These are phyloP conservation scores for Ochropacha duplaris DNA, from an alignment of 2,888 invertebrate genomes.

Conservation along the genomic window DNA sequence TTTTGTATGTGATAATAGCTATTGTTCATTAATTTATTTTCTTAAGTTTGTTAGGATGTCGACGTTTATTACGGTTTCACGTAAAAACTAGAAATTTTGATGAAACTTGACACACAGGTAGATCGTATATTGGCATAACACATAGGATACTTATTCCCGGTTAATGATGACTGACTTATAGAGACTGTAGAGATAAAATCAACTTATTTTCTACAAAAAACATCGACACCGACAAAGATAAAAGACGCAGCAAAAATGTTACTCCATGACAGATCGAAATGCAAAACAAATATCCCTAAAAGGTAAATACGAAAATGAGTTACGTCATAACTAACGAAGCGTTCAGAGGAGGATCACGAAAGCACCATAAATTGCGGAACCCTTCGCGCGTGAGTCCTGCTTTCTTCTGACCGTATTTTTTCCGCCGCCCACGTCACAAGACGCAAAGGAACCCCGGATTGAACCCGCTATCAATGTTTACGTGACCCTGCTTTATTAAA, in stretches of 20 bases:
- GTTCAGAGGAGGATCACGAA: constrained; percentile 4
- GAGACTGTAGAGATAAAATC: too few species aligned
- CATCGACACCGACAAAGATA: background rate
- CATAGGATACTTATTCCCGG: too few species aligned
- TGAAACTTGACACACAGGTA: too few species aligned
- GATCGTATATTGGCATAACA: too few species aligned
- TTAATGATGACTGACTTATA: too few species aligned
- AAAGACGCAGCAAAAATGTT: background rate
- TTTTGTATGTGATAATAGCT: too few species aligned
- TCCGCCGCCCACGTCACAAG: background rate
- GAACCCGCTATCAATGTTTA: constrained; percentile 54
- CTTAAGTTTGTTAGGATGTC: too few species aligned
- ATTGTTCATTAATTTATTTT: too few species aligned
- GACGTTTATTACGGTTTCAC: too few species aligned
- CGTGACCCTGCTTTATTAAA: constrained; percentile 76
- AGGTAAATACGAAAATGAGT: constrained; percentile 5
- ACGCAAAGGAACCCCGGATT: constrained; percentile 2
- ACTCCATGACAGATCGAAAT: background rate
- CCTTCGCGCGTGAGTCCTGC: constrained; percentile 4
- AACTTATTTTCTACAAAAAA: background rate
- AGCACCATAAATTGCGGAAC: constrained; percentile 5
- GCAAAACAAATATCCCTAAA: constrained; percentile 4
- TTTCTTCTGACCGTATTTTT: constrained; percentile 1
- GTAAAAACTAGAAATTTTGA: too few species aligned
- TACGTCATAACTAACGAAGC: constrained; percentile 6